phyloP scores from a whole-genome alignment of 2,113 vertebrate species.

The Aramus guarauna region DNA sequence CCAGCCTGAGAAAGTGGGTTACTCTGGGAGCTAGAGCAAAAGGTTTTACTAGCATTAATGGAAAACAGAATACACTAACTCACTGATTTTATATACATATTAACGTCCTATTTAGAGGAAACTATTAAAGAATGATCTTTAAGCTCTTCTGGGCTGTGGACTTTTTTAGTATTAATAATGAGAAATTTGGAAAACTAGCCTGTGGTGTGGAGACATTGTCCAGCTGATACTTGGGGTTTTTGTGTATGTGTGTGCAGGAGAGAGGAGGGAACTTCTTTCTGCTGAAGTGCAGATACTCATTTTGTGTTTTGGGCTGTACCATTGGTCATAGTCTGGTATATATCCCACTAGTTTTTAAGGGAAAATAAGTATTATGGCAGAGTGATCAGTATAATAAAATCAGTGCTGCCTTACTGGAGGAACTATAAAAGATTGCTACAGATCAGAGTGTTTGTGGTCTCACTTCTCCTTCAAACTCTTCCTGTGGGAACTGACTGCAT shows the following conservation, averaged over 20 bases:
- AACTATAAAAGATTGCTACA: not conserved
- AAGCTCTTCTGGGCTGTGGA: not conserved
- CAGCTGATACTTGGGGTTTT: not conserved
- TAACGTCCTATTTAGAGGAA: not conserved
- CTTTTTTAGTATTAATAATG: not conserved
- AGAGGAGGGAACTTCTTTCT: not conserved
- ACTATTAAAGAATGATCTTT: not conserved
- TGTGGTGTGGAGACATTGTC: rapidly evolving
- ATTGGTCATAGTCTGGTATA: not conserved
- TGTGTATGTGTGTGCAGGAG: rapidly evolving
- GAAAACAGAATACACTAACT: not conserved
- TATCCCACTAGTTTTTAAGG: not conserved
- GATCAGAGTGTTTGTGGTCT: not conserved
- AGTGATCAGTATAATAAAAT: not conserved
- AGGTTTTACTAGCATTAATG: not conserved
- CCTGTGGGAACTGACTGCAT: rapidly evolving
- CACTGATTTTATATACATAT: not conserved
- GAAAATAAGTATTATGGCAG: not conserved
- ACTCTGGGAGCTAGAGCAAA: not conserved
- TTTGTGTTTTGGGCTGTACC: not conserved
- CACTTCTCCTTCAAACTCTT: not conserved
- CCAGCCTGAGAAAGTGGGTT: not conserved
- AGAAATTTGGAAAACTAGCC: not conserved
- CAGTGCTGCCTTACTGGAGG: not conserved
- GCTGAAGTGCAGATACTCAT: not conserved